These are phyloP conservation scores for Harpagoxenus sublaevis DNA, from an alignment of 2,888 invertebrate genomes.

Conservation along the genomic window DNA sequence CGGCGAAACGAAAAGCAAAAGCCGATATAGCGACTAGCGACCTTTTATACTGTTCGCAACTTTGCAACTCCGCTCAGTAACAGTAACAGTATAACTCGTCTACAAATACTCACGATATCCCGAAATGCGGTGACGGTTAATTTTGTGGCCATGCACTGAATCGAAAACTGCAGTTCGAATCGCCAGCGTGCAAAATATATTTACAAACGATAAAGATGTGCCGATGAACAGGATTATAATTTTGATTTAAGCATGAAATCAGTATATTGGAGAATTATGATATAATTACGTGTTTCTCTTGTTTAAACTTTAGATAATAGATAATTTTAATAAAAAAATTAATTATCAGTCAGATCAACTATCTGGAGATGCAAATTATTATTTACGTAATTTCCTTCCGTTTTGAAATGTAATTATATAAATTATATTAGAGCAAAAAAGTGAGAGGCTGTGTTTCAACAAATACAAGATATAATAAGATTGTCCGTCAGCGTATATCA, in stretches of 20 bases:
- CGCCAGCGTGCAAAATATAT: conserved; percentile 49
- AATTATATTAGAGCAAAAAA: background rate
- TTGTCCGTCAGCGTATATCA: too few species aligned
- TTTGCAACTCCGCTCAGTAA: background rate
- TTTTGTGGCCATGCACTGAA: conserved; percentile 54
- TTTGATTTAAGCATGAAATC: conserved; percentile 14
- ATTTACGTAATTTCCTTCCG: background rate
- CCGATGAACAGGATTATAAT: background rate
- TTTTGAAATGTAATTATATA: background rate
- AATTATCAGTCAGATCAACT: background rate
- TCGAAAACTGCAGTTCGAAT: conserved; percentile 27
- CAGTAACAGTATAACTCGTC: background rate
- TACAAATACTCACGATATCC: conserved; percentile 50
- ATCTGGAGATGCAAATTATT: background rate
- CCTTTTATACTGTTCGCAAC: background rate
- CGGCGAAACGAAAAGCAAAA: background rate
- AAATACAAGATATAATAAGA: background rate
- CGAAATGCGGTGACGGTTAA: conserved; percentile 46
- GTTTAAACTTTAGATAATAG: background rate
- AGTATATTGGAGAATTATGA: background rate
- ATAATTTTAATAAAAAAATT: background rate
- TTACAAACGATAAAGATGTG: conserved; percentile 14
- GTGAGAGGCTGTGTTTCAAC: background rate
- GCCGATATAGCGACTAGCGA: conserved; percentile 13
- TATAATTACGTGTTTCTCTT: background rate